Percentiles rank a stretch among this genome's conserved stretches.
Evolutionary conservation across 2,888 invertebrate genomes (phyloP).

Genomic region (Pterobdella sp.): DNA sequence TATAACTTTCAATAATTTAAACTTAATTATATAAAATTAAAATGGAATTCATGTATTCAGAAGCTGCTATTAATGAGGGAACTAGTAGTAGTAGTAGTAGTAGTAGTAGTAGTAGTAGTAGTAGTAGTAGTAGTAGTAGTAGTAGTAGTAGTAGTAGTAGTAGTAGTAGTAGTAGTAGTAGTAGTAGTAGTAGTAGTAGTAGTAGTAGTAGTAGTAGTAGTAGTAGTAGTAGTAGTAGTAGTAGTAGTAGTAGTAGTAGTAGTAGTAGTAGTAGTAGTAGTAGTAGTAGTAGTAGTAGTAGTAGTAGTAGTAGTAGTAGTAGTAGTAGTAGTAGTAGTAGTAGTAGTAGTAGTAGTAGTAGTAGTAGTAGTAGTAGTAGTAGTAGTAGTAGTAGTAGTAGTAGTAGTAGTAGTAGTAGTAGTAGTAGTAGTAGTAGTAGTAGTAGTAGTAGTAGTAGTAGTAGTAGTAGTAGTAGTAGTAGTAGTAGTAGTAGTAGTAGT

Average conservation of each 20-base stretch:
- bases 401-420: constrained; percentile 6
- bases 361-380: constrained; percentile 1
- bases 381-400: not conserved
- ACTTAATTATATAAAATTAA: too few species aligned
- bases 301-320: constrained; percentile 4
- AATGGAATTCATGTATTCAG: too few species aligned
- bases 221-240: not conserved
- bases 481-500: not conserved
- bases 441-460: constrained; percentile 12
- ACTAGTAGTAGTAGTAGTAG: constrained; percentile 2
- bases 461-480: not conserved
- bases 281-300: not conserved
- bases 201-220: not conserved
- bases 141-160: constrained; percentile 17
- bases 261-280: constrained; percentile 1
- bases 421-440: constrained; percentile 7
- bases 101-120: constrained; percentile 9
- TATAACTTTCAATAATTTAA: too few species aligned
- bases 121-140: constrained; percentile 9
- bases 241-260: not conserved
- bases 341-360: constrained; percentile 6
- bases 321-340: not conserved
- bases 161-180: constrained; percentile 4
- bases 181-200: constrained; percentile 3
- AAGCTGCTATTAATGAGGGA: not conserved